Percentiles rank a stretch among this genome's conserved stretches.
Conservation (phyloP, 2,797 vertebrate genomes). For the Strix occidentalis region DNA sequence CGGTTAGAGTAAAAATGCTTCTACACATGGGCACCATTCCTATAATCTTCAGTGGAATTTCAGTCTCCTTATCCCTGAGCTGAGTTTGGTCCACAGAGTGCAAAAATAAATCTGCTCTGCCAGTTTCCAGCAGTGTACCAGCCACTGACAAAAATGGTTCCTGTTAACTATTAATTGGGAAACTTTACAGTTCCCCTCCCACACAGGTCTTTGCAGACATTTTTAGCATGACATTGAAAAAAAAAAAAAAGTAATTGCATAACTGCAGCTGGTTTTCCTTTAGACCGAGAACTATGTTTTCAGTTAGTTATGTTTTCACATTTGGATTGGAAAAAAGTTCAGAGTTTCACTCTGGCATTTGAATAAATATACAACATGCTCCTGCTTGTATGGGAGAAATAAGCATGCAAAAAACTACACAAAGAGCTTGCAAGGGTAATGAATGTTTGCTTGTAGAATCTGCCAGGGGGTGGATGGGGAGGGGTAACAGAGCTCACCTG, state of each 20-base stretch:
- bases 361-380: conserved; percentile 22
- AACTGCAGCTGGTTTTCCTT: conserved; percentile 47
- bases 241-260: neutral
- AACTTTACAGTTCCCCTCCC: neutral
- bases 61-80: neutral
- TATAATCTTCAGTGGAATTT: neutral
- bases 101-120: neutral
- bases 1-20: neutral
- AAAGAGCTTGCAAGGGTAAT: neutral
- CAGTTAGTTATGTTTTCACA: conserved; percentile 28
- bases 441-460: neutral
- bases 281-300: conserved; percentile 6
- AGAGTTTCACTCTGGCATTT: conserved; percentile 6
- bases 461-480: neutral
- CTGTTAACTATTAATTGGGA: conserved; percentile 7
- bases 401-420: neutral
- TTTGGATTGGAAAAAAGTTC: conserved; percentile 42
- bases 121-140: neutral
- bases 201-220: neutral
- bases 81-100: neutral
- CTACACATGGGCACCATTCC: neutral
- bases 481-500: neutral
- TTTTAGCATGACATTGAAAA: neutral
- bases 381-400: conserved; percentile 3
- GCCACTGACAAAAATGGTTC: neutral